These are phyloP conservation scores for Pollenia angustigena DNA, from an alignment of 2,888 invertebrate species.

Conservation along the genomic window DNA sequence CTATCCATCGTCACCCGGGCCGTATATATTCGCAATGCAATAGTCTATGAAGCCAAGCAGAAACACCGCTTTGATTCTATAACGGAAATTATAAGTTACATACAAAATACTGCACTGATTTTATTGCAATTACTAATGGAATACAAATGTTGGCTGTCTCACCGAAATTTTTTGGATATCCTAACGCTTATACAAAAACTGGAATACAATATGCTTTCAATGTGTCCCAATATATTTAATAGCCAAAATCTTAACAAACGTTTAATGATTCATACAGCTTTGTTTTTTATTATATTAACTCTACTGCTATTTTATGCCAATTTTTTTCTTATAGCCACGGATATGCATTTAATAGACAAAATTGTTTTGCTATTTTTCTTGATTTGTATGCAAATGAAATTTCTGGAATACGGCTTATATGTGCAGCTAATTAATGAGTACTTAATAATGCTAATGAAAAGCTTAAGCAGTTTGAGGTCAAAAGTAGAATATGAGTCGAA, in stretches of 20 bases:
- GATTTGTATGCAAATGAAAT: conserved; percentile 43
- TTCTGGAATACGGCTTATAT: conserved; percentile 47
- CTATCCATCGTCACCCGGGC: background rate
- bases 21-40: background rate
- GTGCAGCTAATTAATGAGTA: conserved; percentile 36
- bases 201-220: conserved; percentile 5
- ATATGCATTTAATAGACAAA: background rate
- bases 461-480: background rate
- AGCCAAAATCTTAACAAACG: background rate
- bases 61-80: conserved; percentile 16
- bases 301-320: background rate
- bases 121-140: conserved; percentile 1
- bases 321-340: background rate
- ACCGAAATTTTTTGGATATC: background rate
- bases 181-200: conserved; percentile 2
- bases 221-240: background rate
- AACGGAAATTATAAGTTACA: conserved; percentile 15
- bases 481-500: background rate
- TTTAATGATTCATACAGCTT: background rate
- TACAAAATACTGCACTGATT: conserved; percentile 27
- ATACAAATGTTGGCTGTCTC: conserved; percentile 15
- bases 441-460: conserved; percentile 1
- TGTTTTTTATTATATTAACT: background rate
- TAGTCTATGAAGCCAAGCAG: background rate
- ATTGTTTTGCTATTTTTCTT: conserved; percentile 5